phyloP scores from a whole-genome alignment of 2,888 invertebrate genomes.

The Parapristionchus giblindavisi region DNA sequence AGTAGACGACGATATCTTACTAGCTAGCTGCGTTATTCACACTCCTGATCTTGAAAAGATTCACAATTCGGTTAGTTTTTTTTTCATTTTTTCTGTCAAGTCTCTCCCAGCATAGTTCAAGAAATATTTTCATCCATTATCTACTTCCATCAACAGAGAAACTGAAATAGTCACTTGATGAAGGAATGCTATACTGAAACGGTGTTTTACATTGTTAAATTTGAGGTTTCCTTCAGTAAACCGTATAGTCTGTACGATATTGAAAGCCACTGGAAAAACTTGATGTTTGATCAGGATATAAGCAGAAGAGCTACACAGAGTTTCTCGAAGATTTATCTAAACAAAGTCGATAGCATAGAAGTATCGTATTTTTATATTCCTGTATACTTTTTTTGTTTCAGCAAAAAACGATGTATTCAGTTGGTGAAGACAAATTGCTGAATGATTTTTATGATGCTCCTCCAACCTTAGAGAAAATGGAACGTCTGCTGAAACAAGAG shows the following conservation, averaged over 20 bases:
- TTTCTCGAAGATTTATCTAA: slow-evolving; percentile 7
- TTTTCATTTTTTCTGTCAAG: neutral
- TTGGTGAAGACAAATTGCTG: too few species aligned
- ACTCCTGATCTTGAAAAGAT: slow-evolving; percentile 70
- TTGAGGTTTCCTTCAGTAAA: neutral
- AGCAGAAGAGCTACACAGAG: slow-evolving; percentile 73
- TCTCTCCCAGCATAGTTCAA: too few species aligned
- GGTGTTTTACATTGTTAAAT: too few species aligned
- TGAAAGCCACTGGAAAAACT: slow-evolving; percentile 92
- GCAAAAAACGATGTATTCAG: too few species aligned
- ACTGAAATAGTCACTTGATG: too few species aligned
- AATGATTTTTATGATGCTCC: too few species aligned
- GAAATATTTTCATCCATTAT: too few species aligned
- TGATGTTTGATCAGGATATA: slow-evolving; percentile 92
- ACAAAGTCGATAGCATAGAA: slow-evolving; percentile 39
- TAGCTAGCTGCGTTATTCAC: slow-evolving; percentile 92
- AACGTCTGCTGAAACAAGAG: neutral
- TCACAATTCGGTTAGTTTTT: neutral
- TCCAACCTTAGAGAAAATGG: too few species aligned
- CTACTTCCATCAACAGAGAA: too few species aligned
- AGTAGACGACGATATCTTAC: slow-evolving; percentile 91
- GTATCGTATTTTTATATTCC: too few species aligned
- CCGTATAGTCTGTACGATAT: slow-evolving; percentile 88
- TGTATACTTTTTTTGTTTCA: too few species aligned
- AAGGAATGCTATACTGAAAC: too few species aligned